Percentiles rank a stretch among this genome's conserved stretches.
Conservation (phyloP, 2,113 vertebrate species). For the Malurus cyaneus region DNA sequence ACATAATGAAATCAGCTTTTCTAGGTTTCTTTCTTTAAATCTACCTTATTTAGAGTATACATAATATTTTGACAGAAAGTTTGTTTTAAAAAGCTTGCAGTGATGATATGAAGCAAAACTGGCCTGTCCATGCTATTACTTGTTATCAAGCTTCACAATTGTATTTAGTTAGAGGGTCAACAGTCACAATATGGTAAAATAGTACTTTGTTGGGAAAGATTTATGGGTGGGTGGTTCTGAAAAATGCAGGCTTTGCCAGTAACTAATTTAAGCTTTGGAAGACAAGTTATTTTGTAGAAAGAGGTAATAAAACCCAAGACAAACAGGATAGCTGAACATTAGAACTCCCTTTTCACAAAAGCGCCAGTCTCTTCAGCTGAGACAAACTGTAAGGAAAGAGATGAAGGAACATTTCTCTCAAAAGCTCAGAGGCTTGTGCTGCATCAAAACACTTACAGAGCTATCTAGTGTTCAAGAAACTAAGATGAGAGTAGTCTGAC, state of each 20-base stretch:
- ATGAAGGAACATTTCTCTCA: background rate
- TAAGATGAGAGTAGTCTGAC: background rate
- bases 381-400: background rate
- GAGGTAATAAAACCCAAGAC: background rate
- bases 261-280: background rate
- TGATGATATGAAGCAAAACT: background rate
- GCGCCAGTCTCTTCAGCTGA: background rate
- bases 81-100: background rate
- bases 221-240: background rate
- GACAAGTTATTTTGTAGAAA: background rate
- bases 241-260: background rate
- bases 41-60: background rate
- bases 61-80: background rate
- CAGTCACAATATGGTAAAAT: background rate
- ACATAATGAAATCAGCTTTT: background rate
- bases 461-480: background rate
- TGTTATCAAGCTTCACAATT: background rate
- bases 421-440: background rate
- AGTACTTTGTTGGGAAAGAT: background rate
- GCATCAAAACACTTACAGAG: background rate
- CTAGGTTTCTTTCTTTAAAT: background rate
- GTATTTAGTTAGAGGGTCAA: background rate
- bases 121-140: background rate
- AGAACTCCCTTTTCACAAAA: background rate
- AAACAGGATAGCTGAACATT: background rate